These are phyloP conservation scores for Bombus pyrosoma DNA, from an alignment of 1,140 invertebrate species.

Conservation along the genomic window DNA sequence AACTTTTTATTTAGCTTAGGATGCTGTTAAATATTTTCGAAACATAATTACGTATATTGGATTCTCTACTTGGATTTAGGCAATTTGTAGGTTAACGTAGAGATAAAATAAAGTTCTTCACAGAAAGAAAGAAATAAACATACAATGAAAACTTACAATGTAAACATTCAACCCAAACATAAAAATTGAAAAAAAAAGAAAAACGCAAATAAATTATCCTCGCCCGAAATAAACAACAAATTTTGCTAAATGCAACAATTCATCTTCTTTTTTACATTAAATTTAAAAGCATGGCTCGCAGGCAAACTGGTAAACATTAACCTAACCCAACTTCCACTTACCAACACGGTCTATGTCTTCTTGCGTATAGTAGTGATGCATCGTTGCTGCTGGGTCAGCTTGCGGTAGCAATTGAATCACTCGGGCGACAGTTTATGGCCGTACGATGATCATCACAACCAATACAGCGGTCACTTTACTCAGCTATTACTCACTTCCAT, in stretches of 20 bases:
- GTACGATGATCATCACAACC: conserved; percentile 70
- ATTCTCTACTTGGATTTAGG: too few relatives aligned
- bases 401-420: conserved; percentile 72
- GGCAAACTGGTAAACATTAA: neutral
- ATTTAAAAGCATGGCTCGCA: neutral
- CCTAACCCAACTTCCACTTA: conserved; percentile 57
- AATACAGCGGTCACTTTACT: conserved; percentile 71
- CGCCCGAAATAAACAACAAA: too few relatives aligned
- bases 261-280: too few relatives aligned
- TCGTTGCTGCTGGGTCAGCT: conserved; percentile 63
- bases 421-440: conserved; percentile 69
- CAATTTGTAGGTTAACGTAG: neutral
- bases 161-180: neutral
- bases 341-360: conserved; percentile 77
- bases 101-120: neutral
- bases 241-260: too few relatives aligned
- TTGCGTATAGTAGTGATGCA: conserved; percentile 77
- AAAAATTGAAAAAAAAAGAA: neutral
- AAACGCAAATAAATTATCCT: neutral
- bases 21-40: too few relatives aligned
- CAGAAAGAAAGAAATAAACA: neutral
- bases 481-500: conserved; percentile 68
- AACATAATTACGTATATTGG: too few relatives aligned
- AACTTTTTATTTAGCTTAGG: too few relatives aligned
- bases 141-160: neutral